Evolutionary conservation across 2,797 vertebrate genomes (phyloP).

Genomic region (Liparis tanakae): DNA sequence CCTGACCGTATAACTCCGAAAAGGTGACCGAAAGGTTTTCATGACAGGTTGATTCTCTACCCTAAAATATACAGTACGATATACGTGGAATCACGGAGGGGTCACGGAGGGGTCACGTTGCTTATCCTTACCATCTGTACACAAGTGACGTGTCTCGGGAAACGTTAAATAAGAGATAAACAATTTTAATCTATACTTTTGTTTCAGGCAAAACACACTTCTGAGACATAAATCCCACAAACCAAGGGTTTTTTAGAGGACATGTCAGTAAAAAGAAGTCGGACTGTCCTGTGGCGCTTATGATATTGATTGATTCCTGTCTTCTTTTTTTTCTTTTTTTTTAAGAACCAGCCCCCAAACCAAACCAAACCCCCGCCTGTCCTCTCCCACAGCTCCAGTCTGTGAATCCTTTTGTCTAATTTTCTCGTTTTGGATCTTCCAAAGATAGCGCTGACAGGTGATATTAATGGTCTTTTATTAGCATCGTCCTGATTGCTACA

Average conservation of each 20-base stretch:
- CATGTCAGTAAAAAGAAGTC: neutral
- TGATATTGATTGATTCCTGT: constrained; percentile 38
- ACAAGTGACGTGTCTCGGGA: constrained; percentile 2
- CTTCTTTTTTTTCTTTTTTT: constrained; percentile 14
- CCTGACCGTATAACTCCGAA: constrained; percentile 12
- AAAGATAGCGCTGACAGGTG: constrained; percentile 84
- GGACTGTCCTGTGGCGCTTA: neutral
- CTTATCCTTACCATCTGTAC: constrained; percentile 36
- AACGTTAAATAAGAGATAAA: neutral
- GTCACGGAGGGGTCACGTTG: constrained; percentile 34
- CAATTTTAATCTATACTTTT: neutral
- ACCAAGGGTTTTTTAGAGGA: constrained; percentile 6
- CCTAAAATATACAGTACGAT: constrained; percentile 23
- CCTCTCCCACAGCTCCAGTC: constrained; percentile 63
- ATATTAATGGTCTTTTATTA: constrained; percentile 86
- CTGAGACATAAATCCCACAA: constrained; percentile 2
- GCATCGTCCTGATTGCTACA: constrained; percentile 77
- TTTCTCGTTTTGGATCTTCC: constrained; percentile 80
- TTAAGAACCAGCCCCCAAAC: constrained; percentile 20
- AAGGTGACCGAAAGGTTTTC: neutral
- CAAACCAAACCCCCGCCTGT: constrained; percentile 24
- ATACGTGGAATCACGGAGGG: constrained; percentile 29
- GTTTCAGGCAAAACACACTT: neutral
- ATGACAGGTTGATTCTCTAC: constrained; percentile 33
- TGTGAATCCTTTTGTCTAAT: constrained; percentile 69